These are phyloP conservation scores for Erythrolamprus reginae DNA, from an alignment of 2,113 vertebrate genomes.

Conservation along the genomic window DNA sequence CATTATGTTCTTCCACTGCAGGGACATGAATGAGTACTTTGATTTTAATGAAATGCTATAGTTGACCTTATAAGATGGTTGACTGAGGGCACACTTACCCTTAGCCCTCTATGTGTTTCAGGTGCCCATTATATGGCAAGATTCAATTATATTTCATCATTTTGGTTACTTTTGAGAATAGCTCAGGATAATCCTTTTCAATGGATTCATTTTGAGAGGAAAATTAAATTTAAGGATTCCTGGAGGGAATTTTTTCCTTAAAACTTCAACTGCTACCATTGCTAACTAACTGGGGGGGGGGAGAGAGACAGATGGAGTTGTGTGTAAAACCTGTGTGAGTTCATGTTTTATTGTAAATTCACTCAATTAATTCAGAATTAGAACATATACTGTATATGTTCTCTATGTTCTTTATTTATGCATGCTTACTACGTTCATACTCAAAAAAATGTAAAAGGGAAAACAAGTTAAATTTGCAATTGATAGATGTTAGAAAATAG, in stretches of 20 bases:
- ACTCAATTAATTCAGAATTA: neutral
- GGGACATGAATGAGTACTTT: neutral
- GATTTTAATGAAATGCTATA: neutral
- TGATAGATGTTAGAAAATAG: neutral
- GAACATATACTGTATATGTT: neutral
- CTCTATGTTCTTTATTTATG: too few species aligned
- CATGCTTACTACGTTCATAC: neutral
- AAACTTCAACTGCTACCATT: neutral
- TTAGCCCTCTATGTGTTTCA: neutral
- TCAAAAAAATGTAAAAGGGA: neutral
- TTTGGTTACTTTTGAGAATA: neutral
- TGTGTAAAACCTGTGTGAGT: neutral
- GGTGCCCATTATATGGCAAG: neutral
- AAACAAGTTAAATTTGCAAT: neutral
- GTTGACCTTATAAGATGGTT: neutral
- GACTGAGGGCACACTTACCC: neutral
- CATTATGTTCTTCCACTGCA: neutral
- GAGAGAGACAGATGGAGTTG: neutral
- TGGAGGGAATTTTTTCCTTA: neutral
- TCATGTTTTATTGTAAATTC: neutral
- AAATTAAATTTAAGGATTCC: neutral
- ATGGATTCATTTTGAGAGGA: neutral
- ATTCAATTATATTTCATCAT: neutral
- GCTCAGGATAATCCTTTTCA: neutral
- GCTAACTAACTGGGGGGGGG: neutral